Evolutionary conservation across 23 tunicate species (phyloP), one percentile per base, ranked within the genome.

Genomic region (Halocynthia aurantium): DNA sequence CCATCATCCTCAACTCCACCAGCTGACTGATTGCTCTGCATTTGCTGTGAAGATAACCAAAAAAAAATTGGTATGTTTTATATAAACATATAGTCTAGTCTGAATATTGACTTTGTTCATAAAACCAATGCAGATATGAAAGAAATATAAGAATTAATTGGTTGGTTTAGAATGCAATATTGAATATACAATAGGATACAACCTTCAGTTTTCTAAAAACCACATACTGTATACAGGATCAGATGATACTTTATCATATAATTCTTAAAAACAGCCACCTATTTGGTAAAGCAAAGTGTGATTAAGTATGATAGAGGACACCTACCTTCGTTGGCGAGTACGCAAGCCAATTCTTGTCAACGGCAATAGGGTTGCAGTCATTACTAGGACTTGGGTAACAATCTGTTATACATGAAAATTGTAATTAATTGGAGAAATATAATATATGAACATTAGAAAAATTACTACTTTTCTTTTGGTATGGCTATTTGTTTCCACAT

Each of bases 281-380:
- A 11, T 17, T 15, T 67, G 40, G 22, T 19, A 17, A n/a, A 15
- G 22, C 22, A 67, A 19, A 12, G 20, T 20, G 31, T 19, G 31
- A 67, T 15, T 67, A n/a, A 15, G 22, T 67, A n/a, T 67, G 63
- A 2, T 13, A 31, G 44, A 31, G 31, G 15, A 65, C 70, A 20
- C 84, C 80, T 81, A 93, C 93, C 53, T 72, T 56, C 55, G 65
- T 66, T 31, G 98, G 98, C 13, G 94, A 88, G 53, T 93, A 93
- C 2, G 87, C 98, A 61, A 93, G 75, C 98, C 98, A 93, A 70
- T 93, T 70, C 52, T 67, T 75, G 7, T 89, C 93, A 15, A 93
- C 50, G 6, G 98, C 88, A 52, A 88, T 76, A 7, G 98, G 98
- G 57, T 93, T 87, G 56, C 80, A 44, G 53, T 52, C 67, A 10